Base-by-base conservation (phyloP, 2,113 vertebrate genomes). In the Erythrocercus mccallii region DNA sequence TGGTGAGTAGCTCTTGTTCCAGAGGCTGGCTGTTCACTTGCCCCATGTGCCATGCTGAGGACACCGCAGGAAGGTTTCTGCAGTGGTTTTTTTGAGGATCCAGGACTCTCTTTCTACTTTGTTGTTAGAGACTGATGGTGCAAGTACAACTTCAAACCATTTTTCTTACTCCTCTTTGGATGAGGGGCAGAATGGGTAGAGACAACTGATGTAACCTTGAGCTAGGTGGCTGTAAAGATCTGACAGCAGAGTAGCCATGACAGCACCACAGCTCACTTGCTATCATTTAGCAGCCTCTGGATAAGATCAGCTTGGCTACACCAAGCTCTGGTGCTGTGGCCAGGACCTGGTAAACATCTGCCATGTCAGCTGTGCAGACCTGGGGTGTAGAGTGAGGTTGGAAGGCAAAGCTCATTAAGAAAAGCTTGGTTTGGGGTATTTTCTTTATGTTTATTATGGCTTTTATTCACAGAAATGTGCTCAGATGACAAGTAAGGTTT, bases 1-100 rank as follows among this genome's bases (percentile, higher is more conserved):
- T 56, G 99, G 99, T 99, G 95, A 98, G 98, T 93, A 81, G 23
- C 8, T 19, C 73, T 18, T 57, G 11, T 57, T 68, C 44, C 71
- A 53, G 42, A 70, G 82, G 35, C 12, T 68, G 61, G 24, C 40
- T 40, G 24, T 28, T 78, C 35, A 27, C 0, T n/a, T 73, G 21
- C 20, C 50, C 22, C 27, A 19, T 1, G 3, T 50, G 44, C 79
- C n/a, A 0, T 23, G 33, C 89, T 33, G 35, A 69, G 73, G 47
- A 33, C 24, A 25, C 60, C 1, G 4, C 37, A 76, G 45, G 33
- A 70, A 44, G 28, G 47, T 28, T 86, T 37, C 85, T 93, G 42
- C 62, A 35, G 12, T 9, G 44, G 11, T 30, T 56, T 71, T 38
- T 2, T 50, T 48, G 53, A 74, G 42, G 14, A 70, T 48, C 50